Evolutionary conservation across 2,113 vertebrate genomes (phyloP), one percentile per base, ranked within the genome.

Genomic region (Geothlypis trichas): DNA sequence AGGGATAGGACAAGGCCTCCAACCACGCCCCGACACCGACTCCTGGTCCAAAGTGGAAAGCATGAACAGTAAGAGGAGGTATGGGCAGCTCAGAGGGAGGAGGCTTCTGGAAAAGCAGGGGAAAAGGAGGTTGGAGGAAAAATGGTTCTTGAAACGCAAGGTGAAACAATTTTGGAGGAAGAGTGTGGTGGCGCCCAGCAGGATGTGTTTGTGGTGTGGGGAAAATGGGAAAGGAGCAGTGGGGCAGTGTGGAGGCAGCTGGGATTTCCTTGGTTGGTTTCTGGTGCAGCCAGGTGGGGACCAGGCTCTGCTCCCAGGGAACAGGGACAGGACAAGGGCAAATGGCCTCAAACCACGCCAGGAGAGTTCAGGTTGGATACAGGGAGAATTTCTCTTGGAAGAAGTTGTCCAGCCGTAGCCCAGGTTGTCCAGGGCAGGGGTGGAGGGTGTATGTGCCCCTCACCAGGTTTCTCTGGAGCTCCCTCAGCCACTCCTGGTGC

Each of bases 51-150:
- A 98, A 44, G 99, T 99, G 52, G 98, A 99, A 2, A 99, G 99
- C 84, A 99, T 99, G 99, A 99, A 99, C 97, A 99, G 99, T 96
- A 99, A 99, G 86, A 97, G 99, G 94, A 99, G 99, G 99, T 99
- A 62, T 0, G 49, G 9, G 57, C 1, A 6, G 69, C 26, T 39
- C 2, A 0, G 8, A 5, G 4, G 0, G 19, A 35, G 3, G 44
- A 28, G 12, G 18, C 1, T 8, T 52, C 1, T 1, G 84, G 67
- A 35, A 46, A 28, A 39, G 4, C 2, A 0, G 2, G 5, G n/a
- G 0, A 7, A 22, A 41, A n/a, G 0, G 42, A 33, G 14, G 33
- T 11, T 4, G 28, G 21, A 19, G 57, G 57, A 30, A 35, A 37
- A 26, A 4, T 6, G 47, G 57, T 33, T 31, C 54, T 55, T 31